Base-by-base conservation (phyloP, 2,888 invertebrate genomes). In the Chromoteleia sp. region DNA sequence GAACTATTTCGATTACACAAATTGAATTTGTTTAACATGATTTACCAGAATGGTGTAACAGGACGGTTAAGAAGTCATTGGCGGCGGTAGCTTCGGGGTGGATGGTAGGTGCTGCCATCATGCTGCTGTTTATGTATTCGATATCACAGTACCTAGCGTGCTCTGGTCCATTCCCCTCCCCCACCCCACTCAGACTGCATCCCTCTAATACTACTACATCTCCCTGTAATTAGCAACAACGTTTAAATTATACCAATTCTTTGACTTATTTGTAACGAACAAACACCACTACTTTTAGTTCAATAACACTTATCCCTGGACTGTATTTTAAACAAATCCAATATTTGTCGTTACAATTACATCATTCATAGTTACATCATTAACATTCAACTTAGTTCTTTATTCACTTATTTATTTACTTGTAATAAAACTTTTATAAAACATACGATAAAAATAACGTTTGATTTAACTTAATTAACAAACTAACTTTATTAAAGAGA, bases 1-100 rank as follows among this genome's bases (percentile, higher is more conserved):
- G n/a, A n/a, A n/a, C n/a, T n/a, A n/a, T n/a, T n/a, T n/a, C n/a
- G n/a, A n/a, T n/a, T n/a, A n/a, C n/a, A n/a, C n/a, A 1, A 30
- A 50, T 43, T 17, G 5, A 17, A 15, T 29, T 25, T 45, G n/a
- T n/a, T n/a, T n/a, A n/a, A n/a, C n/a, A 17, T n/a, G 25, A 25
- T 3, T 88, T 73, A 92, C 91, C 91, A 90, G 91, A 88, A 90
- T 91, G 91, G 90, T 89, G 89, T 90, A 89, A 89, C 89, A 90
- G 92, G 92, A 91, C 92, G 91, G 90, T 91, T 91, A 89, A 91
- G 89, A 91, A 90, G 91, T 90, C 92, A 91, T 90, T 92, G 91
- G 90, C 91, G 91, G 89, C 91, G 91, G 89, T 90, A 91, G 90
- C 91, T 89, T 91, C 88, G 90, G 88, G 89, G 89, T 91, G 91